These are phyloP conservation scores for Amia ocellicauda DNA, from an alignment of 2,113 vertebrate genomes.

Conservation along the genomic window DNA sequence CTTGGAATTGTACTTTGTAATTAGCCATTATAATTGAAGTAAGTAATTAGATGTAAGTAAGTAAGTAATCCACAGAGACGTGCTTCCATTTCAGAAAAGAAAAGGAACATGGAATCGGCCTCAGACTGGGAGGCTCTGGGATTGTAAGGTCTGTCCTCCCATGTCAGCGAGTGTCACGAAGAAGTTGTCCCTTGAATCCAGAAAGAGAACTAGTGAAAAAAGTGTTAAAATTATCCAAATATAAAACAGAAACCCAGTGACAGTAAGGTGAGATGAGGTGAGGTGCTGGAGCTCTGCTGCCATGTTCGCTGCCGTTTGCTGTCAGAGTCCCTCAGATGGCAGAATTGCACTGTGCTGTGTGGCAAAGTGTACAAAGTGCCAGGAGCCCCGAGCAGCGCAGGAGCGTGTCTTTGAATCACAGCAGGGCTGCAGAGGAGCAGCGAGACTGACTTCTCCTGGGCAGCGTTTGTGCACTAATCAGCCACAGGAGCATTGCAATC, in stretches of 20 bases:
- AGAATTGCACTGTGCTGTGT: background rate
- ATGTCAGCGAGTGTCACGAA: background rate
- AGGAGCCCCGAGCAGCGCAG: too few species aligned
- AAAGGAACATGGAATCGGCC: constrained; percentile 22
- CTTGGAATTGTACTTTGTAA: constrained; percentile 24
- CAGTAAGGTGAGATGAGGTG: background rate
- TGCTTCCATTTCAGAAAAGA: constrained; percentile 16
- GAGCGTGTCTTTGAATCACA: background rate
- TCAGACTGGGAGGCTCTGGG: background rate
- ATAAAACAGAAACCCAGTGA: background rate
- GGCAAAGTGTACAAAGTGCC: background rate
- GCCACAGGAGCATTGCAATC: too few species aligned
- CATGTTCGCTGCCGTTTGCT: background rate
- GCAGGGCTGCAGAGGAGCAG: background rate
- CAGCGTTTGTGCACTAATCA: background rate
- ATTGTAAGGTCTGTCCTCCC: constrained; percentile 5
- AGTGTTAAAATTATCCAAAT: too few species aligned
- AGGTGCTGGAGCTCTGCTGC: background rate
- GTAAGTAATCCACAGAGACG: constrained; percentile 23
- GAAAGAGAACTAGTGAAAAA: background rate
- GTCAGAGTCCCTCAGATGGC: background rate
- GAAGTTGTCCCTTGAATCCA: background rate
- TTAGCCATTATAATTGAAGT: constrained; percentile 25
- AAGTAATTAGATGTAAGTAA: constrained; percentile 27
- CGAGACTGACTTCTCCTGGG: background rate